Evolutionary conservation across 1,140 invertebrate genomes (phyloP).

Genomic region (Chymomyza costata): DNA sequence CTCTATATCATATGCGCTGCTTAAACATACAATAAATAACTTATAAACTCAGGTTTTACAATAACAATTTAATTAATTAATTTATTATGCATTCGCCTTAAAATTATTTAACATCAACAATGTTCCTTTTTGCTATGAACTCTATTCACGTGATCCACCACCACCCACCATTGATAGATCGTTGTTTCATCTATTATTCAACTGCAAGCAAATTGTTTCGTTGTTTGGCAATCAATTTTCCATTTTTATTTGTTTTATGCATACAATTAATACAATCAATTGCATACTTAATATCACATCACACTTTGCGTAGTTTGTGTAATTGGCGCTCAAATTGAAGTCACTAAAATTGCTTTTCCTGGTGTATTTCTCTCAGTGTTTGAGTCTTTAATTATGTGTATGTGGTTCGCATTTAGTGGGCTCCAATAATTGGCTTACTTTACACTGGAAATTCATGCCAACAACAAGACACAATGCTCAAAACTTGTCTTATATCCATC

Average conservation of each 20-base stretch:
- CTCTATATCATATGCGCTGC: no score
- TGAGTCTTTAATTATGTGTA: no score
- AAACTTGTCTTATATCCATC: no score
- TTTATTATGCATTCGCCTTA: conserved; percentile 42
- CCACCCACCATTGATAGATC: conserved; percentile 8
- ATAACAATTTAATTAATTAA: conserved; percentile 67
- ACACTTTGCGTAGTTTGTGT: conserved; percentile 1
- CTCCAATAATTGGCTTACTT: no score
- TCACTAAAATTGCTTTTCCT: no score
- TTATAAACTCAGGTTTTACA: conserved; percentile 69
- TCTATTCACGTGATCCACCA: not conserved
- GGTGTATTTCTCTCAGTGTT: no score
- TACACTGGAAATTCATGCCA: no score
- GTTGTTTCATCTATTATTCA: conserved; percentile 25
- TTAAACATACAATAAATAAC: conserved; percentile 70
- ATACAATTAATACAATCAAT: conserved; percentile 23
- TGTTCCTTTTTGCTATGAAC: conserved; percentile 34
- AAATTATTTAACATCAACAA: conserved; percentile 72
- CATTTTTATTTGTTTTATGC: conserved; percentile 35
- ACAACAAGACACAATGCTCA: no score
- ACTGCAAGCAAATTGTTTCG: not conserved
- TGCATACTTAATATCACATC: conserved; percentile 52
- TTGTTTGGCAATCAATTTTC: conserved; percentile 3
- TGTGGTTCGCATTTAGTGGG: no score
- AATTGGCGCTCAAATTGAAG: no score